Conservation (phyloP, 2,113 vertebrate genomes). For the Lucifuga dentata region DNA sequence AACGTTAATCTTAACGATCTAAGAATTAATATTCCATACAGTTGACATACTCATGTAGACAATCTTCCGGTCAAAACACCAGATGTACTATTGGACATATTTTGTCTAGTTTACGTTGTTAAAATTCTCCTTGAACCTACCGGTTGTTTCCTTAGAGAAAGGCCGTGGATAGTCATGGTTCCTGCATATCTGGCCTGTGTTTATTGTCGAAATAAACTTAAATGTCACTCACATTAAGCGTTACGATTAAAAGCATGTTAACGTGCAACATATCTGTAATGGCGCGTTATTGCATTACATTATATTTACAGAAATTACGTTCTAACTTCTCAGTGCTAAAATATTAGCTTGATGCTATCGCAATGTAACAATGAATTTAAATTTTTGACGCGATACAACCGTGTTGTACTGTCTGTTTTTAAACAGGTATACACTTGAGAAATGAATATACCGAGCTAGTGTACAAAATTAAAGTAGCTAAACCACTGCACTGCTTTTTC, state of each 20-base stretch:
- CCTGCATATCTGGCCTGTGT: background rate
- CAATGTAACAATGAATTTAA: too few species aligned
- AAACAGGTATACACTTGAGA: too few species aligned
- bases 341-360: too few species aligned
- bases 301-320: too few species aligned
- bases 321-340: too few species aligned
- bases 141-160: background rate
- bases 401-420: too few species aligned
- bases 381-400: too few species aligned
- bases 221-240: background rate
- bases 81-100: background rate
- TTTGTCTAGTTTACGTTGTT: background rate
- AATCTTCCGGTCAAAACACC: rapidly evolving
- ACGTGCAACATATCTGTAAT: rapidly evolving
- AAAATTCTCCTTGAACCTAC: background rate
- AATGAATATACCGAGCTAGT: too few species aligned
- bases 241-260: rapidly evolving
- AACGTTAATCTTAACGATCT: slow-evolving; percentile 48
- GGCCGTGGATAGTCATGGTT: background rate
- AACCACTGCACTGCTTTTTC: too few species aligned
- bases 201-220: rapidly evolving
- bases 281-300: too few species aligned
- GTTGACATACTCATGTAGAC: background rate
- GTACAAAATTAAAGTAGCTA: too few species aligned
- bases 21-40: rapidly evolving